A percentile compares a stretch with the other conserved stretches of the same genome.
Conservation (phyloP, 1,140 invertebrate genomes). For the Ostrea edulis region DNA sequence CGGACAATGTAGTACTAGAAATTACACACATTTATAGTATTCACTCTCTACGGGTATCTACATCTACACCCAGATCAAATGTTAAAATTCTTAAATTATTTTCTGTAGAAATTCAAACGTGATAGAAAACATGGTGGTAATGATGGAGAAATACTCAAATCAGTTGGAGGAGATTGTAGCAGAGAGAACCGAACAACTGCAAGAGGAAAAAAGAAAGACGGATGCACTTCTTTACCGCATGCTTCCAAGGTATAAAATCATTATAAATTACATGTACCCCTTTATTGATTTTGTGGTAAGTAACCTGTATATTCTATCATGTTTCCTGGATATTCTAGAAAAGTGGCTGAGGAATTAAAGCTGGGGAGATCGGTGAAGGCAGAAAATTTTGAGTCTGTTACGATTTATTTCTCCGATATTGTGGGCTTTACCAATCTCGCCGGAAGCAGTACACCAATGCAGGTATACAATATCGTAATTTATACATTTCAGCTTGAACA, state of each 20-base stretch:
- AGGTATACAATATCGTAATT: slow-evolving; percentile 79
- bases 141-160: slow-evolving; percentile 96
- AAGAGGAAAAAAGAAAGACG: slow-evolving; percentile 95
- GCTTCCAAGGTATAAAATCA: slow-evolving; percentile 87
- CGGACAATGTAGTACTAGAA: not conserved
- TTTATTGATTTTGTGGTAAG: too few species aligned
- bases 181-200: slow-evolving; percentile 92
- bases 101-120: slow-evolving; percentile 90
- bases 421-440: slow-evolving; percentile 89
- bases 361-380: slow-evolving; percentile 67
- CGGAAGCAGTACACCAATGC: slow-evolving; percentile 90
- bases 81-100: not conserved
- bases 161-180: slow-evolving; percentile 94
- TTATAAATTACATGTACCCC: too few species aligned
- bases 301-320: slow-evolving; percentile 73
- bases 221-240: slow-evolving; percentile 94
- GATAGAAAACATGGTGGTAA: slow-evolving; percentile 96
- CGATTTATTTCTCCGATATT: slow-evolving; percentile 89
- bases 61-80: not conserved
- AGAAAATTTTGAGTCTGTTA: slow-evolving; percentile 69
- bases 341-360: slow-evolving; percentile 77
- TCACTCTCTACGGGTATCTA: not conserved
- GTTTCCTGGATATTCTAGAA: slow-evolving; percentile 80
- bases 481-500: too few species aligned
- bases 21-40: not conserved